Conservation (phyloP, 2,113 vertebrate genomes). For the Panthera tigris region DNA sequence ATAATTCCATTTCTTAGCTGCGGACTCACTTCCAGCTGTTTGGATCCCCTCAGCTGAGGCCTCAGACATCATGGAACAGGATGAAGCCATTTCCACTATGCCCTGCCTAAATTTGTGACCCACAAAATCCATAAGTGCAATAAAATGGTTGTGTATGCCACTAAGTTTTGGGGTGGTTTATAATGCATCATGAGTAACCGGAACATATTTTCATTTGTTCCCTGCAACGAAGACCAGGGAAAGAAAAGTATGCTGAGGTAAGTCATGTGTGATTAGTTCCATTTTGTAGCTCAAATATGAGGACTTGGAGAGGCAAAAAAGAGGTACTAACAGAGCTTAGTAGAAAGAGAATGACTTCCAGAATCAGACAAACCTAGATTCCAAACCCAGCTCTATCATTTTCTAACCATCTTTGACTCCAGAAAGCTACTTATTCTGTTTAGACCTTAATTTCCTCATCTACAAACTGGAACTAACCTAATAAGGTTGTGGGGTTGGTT, state of each 20-base stretch:
- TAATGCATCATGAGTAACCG: not conserved
- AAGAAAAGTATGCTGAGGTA: not conserved
- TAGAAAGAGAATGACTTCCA: not conserved
- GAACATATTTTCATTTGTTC: not conserved
- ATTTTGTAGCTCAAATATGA: not conserved
- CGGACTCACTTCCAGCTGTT: not conserved
- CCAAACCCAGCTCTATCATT: not conserved
- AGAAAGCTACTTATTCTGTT: not conserved
- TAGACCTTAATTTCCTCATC: not conserved
- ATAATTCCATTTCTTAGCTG: not conserved
- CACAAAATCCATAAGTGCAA: not conserved
- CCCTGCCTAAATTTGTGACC: not conserved
- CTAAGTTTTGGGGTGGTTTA: not conserved
- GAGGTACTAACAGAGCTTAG: not conserved
- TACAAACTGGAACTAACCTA: not conserved
- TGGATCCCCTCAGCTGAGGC: not conserved
- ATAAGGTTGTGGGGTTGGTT: not conserved
- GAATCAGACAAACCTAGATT: not conserved
- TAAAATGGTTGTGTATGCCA: not conserved
- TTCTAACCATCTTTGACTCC: not conserved
- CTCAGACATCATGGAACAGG: not conserved
- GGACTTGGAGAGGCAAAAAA: not conserved
- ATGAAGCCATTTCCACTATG: not conserved
- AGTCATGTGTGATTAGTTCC: not conserved
- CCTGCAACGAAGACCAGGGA: not conserved